Conservation (phyloP, 2,113 vertebrate genomes). For the Gambusia affinis region DNA sequence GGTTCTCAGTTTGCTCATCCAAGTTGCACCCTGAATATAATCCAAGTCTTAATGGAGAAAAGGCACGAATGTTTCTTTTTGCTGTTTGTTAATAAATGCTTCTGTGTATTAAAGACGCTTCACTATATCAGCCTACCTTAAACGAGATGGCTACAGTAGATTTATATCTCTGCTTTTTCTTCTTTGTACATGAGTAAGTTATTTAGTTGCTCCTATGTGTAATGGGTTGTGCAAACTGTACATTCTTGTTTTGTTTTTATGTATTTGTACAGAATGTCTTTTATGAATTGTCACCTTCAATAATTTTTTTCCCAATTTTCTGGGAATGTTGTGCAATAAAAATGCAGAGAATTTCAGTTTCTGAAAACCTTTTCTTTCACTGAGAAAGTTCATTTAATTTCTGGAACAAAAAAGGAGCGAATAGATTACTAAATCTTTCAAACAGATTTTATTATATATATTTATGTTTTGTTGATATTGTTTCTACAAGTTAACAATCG, state of each 20-base stretch:
- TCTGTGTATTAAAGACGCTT: slow-evolving; percentile 54
- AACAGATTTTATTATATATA: too few species aligned
- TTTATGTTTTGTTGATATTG: too few species aligned
- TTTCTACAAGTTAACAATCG: too few species aligned
- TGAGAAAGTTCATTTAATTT: background rate
- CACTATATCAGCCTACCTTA: slow-evolving; percentile 65
- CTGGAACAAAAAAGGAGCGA: background rate
- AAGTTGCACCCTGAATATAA: slow-evolving; percentile 51
- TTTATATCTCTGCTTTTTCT: slow-evolving; percentile 61
- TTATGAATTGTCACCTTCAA: slow-evolving; percentile 85
- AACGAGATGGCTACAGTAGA: slow-evolving; percentile 55
- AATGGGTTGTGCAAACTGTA: slow-evolving; percentile 87
- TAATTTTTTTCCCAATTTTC: slow-evolving; percentile 89
- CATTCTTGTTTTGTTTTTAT: slow-evolving; percentile 82
- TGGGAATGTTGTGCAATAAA: slow-evolving; percentile 99
- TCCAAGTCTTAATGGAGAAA: slow-evolving; percentile 76
- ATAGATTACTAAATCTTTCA: background rate
- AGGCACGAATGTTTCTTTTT: slow-evolving; percentile 56
- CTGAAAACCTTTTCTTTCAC: background rate
- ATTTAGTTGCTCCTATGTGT: slow-evolving; percentile 86
- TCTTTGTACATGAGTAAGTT: slow-evolving; percentile 86
- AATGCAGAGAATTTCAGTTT: slow-evolving; percentile 66
- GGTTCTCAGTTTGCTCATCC: slow-evolving; percentile 11
- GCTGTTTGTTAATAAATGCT: slow-evolving; percentile 58
- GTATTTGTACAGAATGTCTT: slow-evolving; percentile 93